Percentiles rank a stretch among this genome's conserved stretches.
Evolutionary conservation across 2,797 vertebrate species (phyloP).

Genomic region (Pseudochromis fuscus): DNA sequence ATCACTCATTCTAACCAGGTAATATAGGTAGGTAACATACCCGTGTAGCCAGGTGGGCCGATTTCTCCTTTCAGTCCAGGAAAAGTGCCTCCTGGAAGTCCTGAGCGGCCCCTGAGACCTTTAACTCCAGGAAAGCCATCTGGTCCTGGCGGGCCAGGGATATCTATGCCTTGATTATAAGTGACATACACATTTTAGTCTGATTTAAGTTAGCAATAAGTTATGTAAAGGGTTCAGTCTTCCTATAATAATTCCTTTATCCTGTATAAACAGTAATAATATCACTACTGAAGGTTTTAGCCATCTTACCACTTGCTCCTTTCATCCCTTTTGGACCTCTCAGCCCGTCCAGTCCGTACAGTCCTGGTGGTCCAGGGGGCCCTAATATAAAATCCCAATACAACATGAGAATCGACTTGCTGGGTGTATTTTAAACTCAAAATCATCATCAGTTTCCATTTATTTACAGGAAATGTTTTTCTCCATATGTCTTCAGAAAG

Average conservation of each 20-base stretch:
- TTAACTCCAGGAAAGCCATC: conserved; percentile 66
- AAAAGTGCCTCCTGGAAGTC: conserved; percentile 42
- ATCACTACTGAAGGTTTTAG: not conserved
- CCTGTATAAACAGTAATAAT: not conserved
- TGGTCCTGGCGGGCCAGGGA: conserved; percentile 61
- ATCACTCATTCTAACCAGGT: too few species aligned
- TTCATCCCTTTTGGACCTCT: conserved; percentile 70
- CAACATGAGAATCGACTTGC: not conserved
- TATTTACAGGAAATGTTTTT: not conserved
- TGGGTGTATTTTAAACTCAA: not conserved
- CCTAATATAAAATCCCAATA: conserved; percentile 55
- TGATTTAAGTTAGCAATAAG: not conserved
- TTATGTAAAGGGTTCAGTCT: not conserved
- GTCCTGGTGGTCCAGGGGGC: conserved; percentile 58
- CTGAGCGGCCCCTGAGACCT: conserved; percentile 58
- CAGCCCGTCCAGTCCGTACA: conserved; percentile 76
- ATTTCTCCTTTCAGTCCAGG: conserved; percentile 58
- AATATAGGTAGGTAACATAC: conserved; percentile 57
- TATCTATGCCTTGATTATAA: conserved; percentile 42
- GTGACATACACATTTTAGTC: not conserved
- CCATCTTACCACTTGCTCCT: conserved; percentile 64
- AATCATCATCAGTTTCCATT: not conserved
- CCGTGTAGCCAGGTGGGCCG: conserved; percentile 62
- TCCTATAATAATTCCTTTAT: not conserved
- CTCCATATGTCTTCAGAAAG: not conserved